phyloP scores from a whole-genome alignment of 64 coral and sea anemone species.

The Stichodactyla mertensii region DNA sequence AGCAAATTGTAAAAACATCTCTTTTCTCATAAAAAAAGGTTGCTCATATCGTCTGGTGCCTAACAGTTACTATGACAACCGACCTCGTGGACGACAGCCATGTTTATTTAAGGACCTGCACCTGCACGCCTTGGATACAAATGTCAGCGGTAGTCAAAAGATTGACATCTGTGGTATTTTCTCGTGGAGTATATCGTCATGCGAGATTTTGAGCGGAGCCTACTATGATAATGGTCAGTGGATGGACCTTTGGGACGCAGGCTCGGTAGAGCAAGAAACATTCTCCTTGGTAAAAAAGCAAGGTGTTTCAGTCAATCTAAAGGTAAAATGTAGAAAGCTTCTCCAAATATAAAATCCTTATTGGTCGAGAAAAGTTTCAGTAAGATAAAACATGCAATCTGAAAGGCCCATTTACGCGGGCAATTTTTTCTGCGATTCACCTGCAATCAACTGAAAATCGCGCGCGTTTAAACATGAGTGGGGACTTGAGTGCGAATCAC shows the following conservation, averaged over 20 bases:
- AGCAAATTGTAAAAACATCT: background rate
- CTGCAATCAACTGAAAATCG: too few relatives aligned
- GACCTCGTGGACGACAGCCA: background rate
- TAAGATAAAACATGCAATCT: too few relatives aligned
- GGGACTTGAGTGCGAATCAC: too few relatives aligned
- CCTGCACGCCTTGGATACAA: conserved; percentile 5
- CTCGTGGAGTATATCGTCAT: conserved; percentile 7
- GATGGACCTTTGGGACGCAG: conserved; percentile 12
- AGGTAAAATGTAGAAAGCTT: background rate
- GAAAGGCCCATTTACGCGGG: too few relatives aligned
- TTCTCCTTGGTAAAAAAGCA: background rate
- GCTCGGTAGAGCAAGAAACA: background rate
- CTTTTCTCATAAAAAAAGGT: background rate
- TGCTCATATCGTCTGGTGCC: conserved; percentile 15
- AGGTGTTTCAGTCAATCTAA: background rate
- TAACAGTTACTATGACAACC: background rate
- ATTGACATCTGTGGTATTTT: conserved; percentile 29
- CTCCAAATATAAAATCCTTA: background rate
- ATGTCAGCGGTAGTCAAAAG: conserved; percentile 13
- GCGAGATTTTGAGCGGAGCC: background rate
- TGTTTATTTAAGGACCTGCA: conserved; percentile 1
- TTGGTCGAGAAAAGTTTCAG: too few relatives aligned
- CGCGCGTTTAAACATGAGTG: too few relatives aligned
- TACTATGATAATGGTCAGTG: background rate
- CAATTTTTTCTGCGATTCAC: too few relatives aligned